These are phyloP conservation scores for Sarcophaga peregrina DNA, from an alignment of 1,140 invertebrate species.

Conservation along the genomic window DNA sequence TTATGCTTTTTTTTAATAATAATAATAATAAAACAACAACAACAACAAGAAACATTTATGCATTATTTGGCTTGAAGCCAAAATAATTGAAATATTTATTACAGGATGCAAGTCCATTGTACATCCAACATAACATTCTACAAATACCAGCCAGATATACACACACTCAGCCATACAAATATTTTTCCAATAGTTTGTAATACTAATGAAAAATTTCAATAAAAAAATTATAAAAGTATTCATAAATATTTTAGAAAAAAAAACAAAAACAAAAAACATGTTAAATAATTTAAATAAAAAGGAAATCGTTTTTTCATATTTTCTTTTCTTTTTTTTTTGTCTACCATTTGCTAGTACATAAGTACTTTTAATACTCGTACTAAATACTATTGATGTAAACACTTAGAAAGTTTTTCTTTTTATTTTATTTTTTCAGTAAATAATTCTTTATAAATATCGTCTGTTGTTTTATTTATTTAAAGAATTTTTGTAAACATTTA, in stretches of 20 bases:
- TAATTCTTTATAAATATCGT: too few relatives aligned
- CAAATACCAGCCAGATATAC: too few relatives aligned
- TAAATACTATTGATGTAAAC: too few relatives aligned
- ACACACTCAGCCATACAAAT: background rate
- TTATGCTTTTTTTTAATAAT: background rate
- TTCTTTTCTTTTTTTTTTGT: too few relatives aligned
- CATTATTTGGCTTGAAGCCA: constrained; percentile 8
- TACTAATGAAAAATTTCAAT: background rate
- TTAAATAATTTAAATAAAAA: constrained; percentile 6
- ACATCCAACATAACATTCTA: background rate
- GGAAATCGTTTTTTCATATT: constrained; percentile 13
- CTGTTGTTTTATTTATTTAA: too few relatives aligned
- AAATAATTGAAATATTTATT: constrained; percentile 36
- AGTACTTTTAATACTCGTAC: too few relatives aligned
- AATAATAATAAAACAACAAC: background rate
- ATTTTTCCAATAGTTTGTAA: background rate
- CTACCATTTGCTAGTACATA: too few relatives aligned
- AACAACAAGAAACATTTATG: background rate
- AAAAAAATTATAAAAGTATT: background rate
- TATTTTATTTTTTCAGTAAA: too few relatives aligned
- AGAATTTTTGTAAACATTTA: too few relatives aligned
- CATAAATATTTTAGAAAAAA: background rate
- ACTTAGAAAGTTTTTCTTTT: too few relatives aligned
- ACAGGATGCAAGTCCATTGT: constrained; percentile 17
- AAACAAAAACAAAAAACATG: background rate